A percentile compares a stretch with the other conserved stretches of the same genome.
Conservation (phyloP, 2,113 vertebrate species). For the Carassius gibelio region DNA sequence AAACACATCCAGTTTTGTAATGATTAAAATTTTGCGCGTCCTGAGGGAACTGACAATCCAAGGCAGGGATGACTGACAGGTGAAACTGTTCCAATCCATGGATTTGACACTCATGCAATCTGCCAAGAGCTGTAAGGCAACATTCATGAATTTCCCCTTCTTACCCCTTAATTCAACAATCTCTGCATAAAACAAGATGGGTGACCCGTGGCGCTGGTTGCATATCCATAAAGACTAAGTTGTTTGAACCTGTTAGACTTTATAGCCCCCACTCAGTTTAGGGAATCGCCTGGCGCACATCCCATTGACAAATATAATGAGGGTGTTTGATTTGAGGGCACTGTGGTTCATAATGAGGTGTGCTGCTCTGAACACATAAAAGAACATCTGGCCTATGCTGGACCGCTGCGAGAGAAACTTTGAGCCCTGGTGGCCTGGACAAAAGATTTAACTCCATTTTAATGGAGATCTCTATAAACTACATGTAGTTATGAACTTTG, state of each 20-base stretch:
- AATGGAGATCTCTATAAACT: neutral
- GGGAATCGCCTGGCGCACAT: slow-evolving; percentile 53
- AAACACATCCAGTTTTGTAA: neutral
- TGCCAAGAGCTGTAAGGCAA: neutral
- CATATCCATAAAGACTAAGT: slow-evolving; percentile 59
- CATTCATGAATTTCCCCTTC: neutral
- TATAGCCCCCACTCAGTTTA: slow-evolving; percentile 60
- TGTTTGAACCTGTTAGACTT: slow-evolving; percentile 70
- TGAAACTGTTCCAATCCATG: slow-evolving; percentile 13
- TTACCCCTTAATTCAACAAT: slow-evolving; percentile 40
- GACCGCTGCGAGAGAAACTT: slow-evolving; percentile 53
- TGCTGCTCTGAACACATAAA: slow-evolving; percentile 71
- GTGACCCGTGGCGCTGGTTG: slow-evolving; percentile 31
- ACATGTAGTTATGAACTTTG: neutral
- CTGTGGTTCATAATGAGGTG: slow-evolving; percentile 67
- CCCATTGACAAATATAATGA: slow-evolving; percentile 71
- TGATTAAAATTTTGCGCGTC: slow-evolving; percentile 8
- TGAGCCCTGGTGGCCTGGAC: slow-evolving; percentile 28
- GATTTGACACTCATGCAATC: neutral
- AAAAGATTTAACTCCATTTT: slow-evolving; percentile 50
- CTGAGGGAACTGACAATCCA: neutral
- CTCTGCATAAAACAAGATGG: neutral
- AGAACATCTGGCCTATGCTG: slow-evolving; percentile 69
- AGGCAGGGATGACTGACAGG: slow-evolving; percentile 26
- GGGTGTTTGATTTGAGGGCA: slow-evolving; percentile 68